These are phyloP conservation scores for Nezara viridula DNA, from an alignment of 2,888 invertebrate species.

Conservation along the genomic window DNA sequence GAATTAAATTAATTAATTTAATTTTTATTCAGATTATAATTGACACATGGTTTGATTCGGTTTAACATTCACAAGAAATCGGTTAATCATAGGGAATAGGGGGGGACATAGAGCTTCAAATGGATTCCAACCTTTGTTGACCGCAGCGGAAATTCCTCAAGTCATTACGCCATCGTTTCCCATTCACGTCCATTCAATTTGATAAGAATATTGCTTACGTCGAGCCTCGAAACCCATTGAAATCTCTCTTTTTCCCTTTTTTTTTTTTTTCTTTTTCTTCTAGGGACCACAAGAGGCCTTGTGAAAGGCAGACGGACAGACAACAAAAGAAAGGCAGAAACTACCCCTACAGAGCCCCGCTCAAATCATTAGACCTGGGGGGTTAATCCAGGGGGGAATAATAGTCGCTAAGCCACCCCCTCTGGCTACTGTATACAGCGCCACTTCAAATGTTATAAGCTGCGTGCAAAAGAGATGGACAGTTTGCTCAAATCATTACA, in stretches of 20 bases:
- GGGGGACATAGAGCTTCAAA: neutral
- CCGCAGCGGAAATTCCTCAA: neutral
- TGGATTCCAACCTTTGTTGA: neutral
- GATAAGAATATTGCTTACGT: slow-evolving; percentile 2
- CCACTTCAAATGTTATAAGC: slow-evolving; percentile 21
- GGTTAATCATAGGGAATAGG: neutral
- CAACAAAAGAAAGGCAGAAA: slow-evolving; percentile 18
- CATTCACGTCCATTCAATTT: neutral
- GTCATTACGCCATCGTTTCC: neutral
- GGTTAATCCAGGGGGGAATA: neutral
- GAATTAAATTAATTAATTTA: too few species aligned
- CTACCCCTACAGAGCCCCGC: neutral
- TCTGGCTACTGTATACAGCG: neutral
- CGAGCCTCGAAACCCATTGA: neutral
- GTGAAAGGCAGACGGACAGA: slow-evolving; percentile 41
- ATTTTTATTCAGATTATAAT: too few species aligned
- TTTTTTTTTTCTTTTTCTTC: neutral
- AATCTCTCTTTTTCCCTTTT: neutral
- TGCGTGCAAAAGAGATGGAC: neutral
- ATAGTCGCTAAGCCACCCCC: neutral
- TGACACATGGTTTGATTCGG: neutral
- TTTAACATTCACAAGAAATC: neutral
- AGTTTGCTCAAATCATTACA: neutral
- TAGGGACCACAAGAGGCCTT: neutral
- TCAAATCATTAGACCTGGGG: neutral